These are phyloP conservation scores for Megathymus violae DNA, from an alignment of 1,140 invertebrate species.

Conservation along the genomic window DNA sequence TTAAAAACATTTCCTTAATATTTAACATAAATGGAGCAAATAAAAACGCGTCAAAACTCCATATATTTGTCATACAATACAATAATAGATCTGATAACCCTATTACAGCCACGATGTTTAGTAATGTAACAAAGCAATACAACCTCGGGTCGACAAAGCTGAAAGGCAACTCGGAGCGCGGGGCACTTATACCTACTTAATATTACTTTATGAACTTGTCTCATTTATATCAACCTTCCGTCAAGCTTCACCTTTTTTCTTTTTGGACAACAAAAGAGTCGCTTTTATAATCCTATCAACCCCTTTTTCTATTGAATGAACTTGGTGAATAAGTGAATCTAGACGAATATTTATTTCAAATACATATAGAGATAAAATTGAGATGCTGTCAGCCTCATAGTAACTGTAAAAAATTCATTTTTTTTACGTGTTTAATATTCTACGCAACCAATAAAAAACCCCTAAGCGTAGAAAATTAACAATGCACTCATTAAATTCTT, in stretches of 20 bases:
- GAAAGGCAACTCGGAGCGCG: background rate
- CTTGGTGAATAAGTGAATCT: background rate
- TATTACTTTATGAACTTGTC: constrained; percentile 15
- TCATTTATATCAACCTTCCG: constrained; percentile 17
- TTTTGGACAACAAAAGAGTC: background rate
- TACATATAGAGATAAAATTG: background rate
- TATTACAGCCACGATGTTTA: background rate
- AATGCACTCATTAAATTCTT: too few relatives aligned
- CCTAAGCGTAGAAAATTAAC: too few relatives aligned
- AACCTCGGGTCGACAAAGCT: background rate
- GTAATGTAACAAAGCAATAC: background rate
- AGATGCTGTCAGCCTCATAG: too few relatives aligned
- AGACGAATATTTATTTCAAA: background rate
- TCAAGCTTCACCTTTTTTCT: constrained; percentile 14
- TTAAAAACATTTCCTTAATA: too few relatives aligned
- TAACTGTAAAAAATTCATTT: background rate
- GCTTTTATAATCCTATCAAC: background rate
- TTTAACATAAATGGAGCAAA: too few relatives aligned
- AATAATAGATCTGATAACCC: background rate
- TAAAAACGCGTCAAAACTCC: too few relatives aligned
- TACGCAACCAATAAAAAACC: too few relatives aligned
- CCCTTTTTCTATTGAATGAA: background rate
- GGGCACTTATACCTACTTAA: background rate
- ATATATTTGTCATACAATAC: too few relatives aligned
- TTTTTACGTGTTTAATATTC: too few relatives aligned